A percentile compares a stretch with the other conserved stretches of the same genome.
phyloP scores from a whole-genome alignment of 2,888 invertebrate genomes.

The Tenthredo notha region DNA sequence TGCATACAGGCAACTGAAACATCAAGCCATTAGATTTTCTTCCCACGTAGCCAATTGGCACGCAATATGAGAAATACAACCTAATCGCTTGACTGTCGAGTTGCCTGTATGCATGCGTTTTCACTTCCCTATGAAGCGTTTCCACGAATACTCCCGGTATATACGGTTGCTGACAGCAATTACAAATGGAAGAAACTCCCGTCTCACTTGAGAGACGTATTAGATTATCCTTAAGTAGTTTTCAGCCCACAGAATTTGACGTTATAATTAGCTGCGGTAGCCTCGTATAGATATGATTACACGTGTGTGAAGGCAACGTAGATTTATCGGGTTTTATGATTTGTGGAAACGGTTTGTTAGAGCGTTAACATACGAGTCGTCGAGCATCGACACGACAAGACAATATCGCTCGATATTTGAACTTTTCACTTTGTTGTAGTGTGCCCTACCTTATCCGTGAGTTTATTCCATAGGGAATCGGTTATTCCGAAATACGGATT shows the following conservation, averaged over 20 bases:
- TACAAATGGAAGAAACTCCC: not conserved
- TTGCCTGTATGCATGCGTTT: no score
- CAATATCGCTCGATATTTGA: constrained; percentile 13
- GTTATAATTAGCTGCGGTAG: not conserved
- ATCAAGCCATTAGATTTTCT: no score
- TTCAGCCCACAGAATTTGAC: constrained; percentile 2
- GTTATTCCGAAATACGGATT: constrained; percentile 2
- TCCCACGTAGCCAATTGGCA: no score
- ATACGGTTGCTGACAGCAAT: not conserved
- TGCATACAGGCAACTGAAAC: no score
- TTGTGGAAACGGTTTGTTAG: not conserved
- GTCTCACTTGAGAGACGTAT: not conserved
- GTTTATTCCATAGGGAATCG: not conserved
- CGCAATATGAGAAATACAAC: no score
- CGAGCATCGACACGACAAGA: not conserved
- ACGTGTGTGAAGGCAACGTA: not conserved
- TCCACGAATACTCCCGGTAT: no score
- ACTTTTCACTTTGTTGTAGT: constrained; percentile 23
- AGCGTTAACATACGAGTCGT: not conserved
- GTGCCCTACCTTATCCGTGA: not conserved
- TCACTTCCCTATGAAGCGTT: no score
- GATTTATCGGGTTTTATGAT: not conserved
- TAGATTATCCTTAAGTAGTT: not conserved
- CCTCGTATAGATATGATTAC: not conserved
- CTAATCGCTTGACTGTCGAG: no score